These are phyloP conservation scores for Pseudachorutes palmiensis DNA, from an alignment of 1,140 invertebrate genomes.

Conservation along the genomic window DNA sequence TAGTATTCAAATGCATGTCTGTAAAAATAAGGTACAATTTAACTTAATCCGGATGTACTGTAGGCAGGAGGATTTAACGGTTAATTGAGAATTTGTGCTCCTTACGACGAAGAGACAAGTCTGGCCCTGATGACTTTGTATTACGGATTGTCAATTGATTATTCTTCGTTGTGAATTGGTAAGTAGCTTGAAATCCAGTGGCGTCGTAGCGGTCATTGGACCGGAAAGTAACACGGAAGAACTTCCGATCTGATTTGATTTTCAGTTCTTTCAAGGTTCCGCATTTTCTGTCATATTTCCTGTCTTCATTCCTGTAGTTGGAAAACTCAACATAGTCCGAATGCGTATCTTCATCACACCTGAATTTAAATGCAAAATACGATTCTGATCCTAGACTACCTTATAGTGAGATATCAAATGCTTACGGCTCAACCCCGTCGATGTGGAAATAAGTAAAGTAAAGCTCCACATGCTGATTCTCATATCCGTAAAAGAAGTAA, in stretches of 20 bases:
- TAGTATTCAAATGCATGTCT: no score
- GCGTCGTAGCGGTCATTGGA: constrained; percentile 54
- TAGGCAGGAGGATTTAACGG: no score
- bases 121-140: constrained; percentile 13
- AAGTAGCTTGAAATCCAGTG: constrained; percentile 52
- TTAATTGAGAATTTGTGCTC: no score
- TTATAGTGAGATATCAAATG: no score
- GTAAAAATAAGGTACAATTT: no score
- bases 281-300: constrained; percentile 49
- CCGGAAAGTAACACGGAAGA: constrained; percentile 53
- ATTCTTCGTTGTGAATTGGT: constrained; percentile 44
- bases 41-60: no score
- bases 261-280: constrained; percentile 40
- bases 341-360: constrained; percentile 47
- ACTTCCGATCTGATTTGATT: constrained; percentile 51
- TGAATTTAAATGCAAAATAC: constrained; percentile 38
- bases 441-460: constrained; percentile 85
- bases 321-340: constrained; percentile 53
- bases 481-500: constrained; percentile 81
- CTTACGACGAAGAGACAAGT: no score
- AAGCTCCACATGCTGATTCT: constrained; percentile 71
- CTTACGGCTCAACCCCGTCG: constrained; percentile 81
- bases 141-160: constrained; percentile 31
- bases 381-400: no score
- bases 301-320: constrained; percentile 47